Evolutionary conservation across 2,888 invertebrate genomes (phyloP).

Genomic region (Molorchus minor): DNA sequence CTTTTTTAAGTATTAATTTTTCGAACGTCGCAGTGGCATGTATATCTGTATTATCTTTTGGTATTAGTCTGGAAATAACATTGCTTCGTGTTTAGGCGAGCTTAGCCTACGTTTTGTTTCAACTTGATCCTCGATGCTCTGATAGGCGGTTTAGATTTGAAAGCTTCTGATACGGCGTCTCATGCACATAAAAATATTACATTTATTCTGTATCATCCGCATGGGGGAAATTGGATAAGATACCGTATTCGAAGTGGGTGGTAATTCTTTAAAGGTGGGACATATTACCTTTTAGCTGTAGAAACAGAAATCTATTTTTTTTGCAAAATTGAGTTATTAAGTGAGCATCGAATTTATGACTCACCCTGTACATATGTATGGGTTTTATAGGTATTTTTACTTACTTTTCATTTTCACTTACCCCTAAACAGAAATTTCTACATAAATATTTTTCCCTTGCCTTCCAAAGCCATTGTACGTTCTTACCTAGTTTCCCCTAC

Average conservation of each 20-base stretch:
- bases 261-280: no score
- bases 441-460: neutral
- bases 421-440: neutral
- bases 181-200: neutral
- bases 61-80: constrained; percentile 20
- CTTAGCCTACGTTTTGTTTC: constrained; percentile 14
- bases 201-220: neutral
- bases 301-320: no score
- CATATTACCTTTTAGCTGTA: no score
- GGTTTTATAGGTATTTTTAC: no score
- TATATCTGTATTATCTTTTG: constrained; percentile 21
- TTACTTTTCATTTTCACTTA: no score
- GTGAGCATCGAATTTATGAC: no score
- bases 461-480: neutral
- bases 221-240: constrained; percentile 4
- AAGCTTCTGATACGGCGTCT: constrained; percentile 5
- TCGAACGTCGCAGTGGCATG: neutral
- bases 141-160: constrained; percentile 21
- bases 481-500: constrained; percentile 7
- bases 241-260: no score
- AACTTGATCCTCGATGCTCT: constrained; percentile 14
- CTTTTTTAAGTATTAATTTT: constrained; percentile 22
- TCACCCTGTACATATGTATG: no score
- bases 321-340: no score
- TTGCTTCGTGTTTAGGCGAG: constrained; percentile 18